Evolutionary conservation across 2,797 vertebrate genomes (phyloP), one percentile per base, ranked within the genome.

Genomic region (Chaenodraco wilsoni): DNA sequence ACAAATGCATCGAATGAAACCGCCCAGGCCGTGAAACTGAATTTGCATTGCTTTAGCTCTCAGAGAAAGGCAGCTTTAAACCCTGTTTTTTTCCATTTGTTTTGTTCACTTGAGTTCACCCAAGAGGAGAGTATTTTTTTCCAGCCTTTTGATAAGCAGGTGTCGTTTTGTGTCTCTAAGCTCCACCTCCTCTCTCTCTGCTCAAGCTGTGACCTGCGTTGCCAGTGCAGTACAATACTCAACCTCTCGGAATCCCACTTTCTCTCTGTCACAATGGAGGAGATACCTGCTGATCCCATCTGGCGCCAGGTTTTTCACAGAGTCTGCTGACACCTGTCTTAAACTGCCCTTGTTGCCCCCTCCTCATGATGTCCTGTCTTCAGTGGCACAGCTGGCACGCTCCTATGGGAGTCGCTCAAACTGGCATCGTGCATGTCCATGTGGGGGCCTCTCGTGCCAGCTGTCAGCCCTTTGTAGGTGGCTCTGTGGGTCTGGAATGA

Each of bases 181-280:
- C 88, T 50, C 72, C 72, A 14, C 83, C 74, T 64, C 65, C 33
- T 37, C 33, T 37, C 52, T 57, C 40, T 66, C 45, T 62, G 54
- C 58, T 90, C 84, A 86, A 74, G 84, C 87, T 82, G 77, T 81
- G 86, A 89, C 92, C 91, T 90, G 86, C 76, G 88, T 74, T 74
- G 69, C 73, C 66, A 76, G 33, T 57, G 31, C 40, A 67, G 37
- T 17, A 68, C 70, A 82, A 83, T 71, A 19, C 55, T 74, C 43
- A 0, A 31, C 43, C 41, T 45, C 15, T 51, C 37, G 33, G 33
- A 9, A 6, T 44, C 57, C 17, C 17, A 15, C 59, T 52, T 23
- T 76, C 63, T 62, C 40, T 2, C 27, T 54, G 12, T 9, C 23
- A 85, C 78, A 75, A 62, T 65, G 19, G 19, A 46, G 51, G n/a